Base-by-base conservation (phyloP, 2,888 invertebrate genomes). In the Ennomos quercinarius region DNA sequence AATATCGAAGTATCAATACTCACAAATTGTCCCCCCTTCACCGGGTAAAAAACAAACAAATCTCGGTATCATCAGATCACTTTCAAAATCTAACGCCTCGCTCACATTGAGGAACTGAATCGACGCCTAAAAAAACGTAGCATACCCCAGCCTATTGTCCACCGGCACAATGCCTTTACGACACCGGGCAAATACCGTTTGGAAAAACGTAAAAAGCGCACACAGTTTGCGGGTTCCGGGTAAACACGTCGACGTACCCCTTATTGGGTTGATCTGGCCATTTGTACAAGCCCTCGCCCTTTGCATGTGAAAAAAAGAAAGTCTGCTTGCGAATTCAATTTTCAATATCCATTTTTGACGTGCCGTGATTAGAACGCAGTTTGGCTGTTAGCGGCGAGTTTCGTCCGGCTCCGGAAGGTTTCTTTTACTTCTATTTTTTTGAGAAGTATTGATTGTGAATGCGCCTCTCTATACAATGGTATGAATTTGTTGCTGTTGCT, bases 281-380 rank as follows among this genome's bases (percentile, higher is more conserved):
- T 90, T 90, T 87, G 86, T 83, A 84, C 83, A 82, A 74, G 78
- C 89, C 85, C 86, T 83, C 83, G 83, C 87, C 89, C 86, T 87
- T 88, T 86, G 78, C 72, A 74, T 80, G 77, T 69, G 68, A 53
- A 87, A 87, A 84, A 87, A 86, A 85, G 80, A 82, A 84, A 80
- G 63, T 72, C 73, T 48, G 81, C 79, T 80, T 78, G 77, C 78
- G 84, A 86, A 90, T 91, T 90, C 88, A 91, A 91, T 91, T 91
- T 90, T 76, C 88, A 84, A 90, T 91, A 91, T 91, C 88, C 90
- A 91, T 87, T 91, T 91, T 88, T 92, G 92, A 92, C 92, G 85
- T 86, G 83, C 80, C 87, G 82, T 91, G 92, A 92, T 92, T 92
- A 91, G 91, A 89, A 89, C 90, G 83, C 91, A 88, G 90, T 87